Conservation (phyloP, 1,140 invertebrate genomes). For the Trichogramma pretiosum region DNA sequence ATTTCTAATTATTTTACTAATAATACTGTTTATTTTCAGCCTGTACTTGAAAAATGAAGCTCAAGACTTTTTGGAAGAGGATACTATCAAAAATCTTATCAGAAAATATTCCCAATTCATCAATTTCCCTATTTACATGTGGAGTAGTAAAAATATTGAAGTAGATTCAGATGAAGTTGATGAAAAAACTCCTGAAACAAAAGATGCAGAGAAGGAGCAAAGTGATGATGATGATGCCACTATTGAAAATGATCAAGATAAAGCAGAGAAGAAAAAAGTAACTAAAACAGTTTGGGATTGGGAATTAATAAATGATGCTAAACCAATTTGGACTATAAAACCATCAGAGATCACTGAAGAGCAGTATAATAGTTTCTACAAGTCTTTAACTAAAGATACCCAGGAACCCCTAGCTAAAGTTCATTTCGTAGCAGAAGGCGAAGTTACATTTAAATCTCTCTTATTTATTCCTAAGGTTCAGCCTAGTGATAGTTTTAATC, state of each 20-base stretch:
- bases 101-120: slow-evolving; percentile 99
- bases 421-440: slow-evolving; percentile 97
- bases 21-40: slow-evolving; percentile 42
- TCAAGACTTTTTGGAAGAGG: slow-evolving; percentile 85
- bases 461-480: slow-evolving; percentile 85
- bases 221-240: slow-evolving; percentile 51
- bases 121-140: slow-evolving; percentile 96
- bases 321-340: slow-evolving; percentile 96
- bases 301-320: slow-evolving; percentile 91
- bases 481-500: slow-evolving; percentile 87
- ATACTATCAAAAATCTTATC: slow-evolving; percentile 82
- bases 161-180: slow-evolving; percentile 79
- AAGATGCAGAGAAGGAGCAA: slow-evolving; percentile 46
- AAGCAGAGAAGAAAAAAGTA: slow-evolving; percentile 72
- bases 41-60: slow-evolving; percentile 96
- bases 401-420: slow-evolving; percentile 77
- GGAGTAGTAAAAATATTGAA: slow-evolving; percentile 85
- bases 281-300: slow-evolving; percentile 98
- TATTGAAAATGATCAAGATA: slow-evolving; percentile 55
- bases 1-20: not conserved
- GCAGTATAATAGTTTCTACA: slow-evolving; percentile 93
- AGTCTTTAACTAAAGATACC: slow-evolving; percentile 84
- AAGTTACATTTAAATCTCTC: slow-evolving; percentile 96
- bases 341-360: slow-evolving; percentile 74
- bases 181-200: slow-evolving; percentile 56